phyloP scores from a whole-genome alignment of 2,113 vertebrate species.

The Siniperca chuatsi region DNA sequence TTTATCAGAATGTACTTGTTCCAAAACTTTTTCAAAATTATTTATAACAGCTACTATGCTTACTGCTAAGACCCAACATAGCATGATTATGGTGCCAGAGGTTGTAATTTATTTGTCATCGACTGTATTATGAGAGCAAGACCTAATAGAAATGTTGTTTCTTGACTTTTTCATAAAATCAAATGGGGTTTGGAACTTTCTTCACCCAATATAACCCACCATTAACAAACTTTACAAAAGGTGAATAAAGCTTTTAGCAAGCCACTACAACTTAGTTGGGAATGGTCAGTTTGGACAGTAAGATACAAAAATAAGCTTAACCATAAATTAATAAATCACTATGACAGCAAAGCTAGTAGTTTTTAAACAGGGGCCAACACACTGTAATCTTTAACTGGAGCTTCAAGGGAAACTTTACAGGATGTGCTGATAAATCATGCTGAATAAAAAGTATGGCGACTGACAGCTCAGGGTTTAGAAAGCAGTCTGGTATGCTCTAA shows the following conservation, averaged over 20 bases:
- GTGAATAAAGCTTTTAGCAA: constrained; percentile 19
- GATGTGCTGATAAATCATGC: constrained; percentile 48
- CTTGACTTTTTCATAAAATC: neutral
- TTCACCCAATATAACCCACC: neutral
- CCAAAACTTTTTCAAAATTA: neutral
- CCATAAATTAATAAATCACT: constrained; percentile 21
- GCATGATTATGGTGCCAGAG: neutral
- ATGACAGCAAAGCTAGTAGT: neutral
- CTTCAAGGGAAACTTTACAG: constrained; percentile 34
- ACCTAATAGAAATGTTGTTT: neutral
- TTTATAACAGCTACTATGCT: neutral
- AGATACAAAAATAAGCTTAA: neutral
- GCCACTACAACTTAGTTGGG: neutral
- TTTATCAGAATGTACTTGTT: neutral
- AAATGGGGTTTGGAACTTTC: neutral
- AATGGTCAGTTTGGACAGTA: constrained; percentile 1
- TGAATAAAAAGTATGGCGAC: constrained; percentile 11
- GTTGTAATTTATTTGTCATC: neutral
- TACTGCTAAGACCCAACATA: neutral
- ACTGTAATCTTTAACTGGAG: neutral
- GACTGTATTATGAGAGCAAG: no score
- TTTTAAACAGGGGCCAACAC: constrained; percentile 7
- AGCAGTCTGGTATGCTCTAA: constrained; percentile 32
- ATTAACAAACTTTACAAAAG: constrained; percentile 6
- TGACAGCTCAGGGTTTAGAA: constrained; percentile 48